Percentiles rank a stretch among this genome's conserved stretches.
phyloP scores from a whole-genome alignment of 1,140 invertebrate species.

The Dreissena polymorpha region DNA sequence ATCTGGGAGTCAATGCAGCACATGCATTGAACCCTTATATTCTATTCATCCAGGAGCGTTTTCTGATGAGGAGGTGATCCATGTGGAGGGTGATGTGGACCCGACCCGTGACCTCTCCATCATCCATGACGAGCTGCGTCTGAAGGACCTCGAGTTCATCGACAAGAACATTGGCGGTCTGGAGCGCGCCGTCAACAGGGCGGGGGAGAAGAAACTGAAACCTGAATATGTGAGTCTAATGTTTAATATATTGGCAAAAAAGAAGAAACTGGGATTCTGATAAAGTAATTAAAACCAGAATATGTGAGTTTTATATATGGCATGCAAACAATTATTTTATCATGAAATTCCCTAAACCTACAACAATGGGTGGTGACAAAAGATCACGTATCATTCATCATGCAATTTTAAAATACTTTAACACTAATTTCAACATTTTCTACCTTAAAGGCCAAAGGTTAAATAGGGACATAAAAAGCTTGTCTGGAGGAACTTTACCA shows the following conservation, averaged over 20 bases:
- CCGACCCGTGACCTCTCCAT: conserved; percentile 98
- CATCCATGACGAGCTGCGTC: conserved; percentile 95
- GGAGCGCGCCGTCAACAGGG: conserved; percentile 92
- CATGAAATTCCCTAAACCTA: too few species aligned
- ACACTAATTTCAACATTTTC: too few species aligned
- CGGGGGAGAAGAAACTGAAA: conserved; percentile 97
- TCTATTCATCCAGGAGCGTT: conserved; percentile 89
- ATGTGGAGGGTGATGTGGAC: conserved; percentile 99
- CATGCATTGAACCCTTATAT: too few species aligned
- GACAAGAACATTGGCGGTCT: conserved; percentile 91
- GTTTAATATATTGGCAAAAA: neutral
- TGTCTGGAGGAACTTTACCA: too few species aligned
- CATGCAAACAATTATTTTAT: too few species aligned
- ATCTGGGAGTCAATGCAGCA: too few species aligned
- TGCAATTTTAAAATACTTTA: too few species aligned
- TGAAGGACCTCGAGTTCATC: conserved; percentile 95
- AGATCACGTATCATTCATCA: too few species aligned
- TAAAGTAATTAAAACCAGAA: conserved; percentile 96
- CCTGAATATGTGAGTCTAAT: conserved; percentile 92
- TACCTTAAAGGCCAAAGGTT: too few species aligned
- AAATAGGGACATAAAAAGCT: too few species aligned
- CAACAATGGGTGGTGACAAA: too few species aligned
- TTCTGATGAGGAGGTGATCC: conserved; percentile 98
- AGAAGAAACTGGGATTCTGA: neutral
- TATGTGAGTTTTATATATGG: conserved; percentile 86